Evolutionary conservation across 2,113 vertebrate genomes (phyloP).

Genomic region (Malaclemys terrapin): DNA sequence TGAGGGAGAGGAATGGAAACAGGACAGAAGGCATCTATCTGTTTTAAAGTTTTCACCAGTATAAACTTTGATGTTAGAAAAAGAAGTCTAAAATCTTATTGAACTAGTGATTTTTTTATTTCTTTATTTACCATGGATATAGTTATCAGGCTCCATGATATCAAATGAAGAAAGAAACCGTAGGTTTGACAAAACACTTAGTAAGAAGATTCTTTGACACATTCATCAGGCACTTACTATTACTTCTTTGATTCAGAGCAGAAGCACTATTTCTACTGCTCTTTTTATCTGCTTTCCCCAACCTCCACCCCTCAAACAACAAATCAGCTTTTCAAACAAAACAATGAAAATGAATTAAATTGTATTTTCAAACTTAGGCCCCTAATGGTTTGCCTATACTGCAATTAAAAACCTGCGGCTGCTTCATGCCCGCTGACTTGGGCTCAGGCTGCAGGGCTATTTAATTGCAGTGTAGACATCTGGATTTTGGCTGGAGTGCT

Average conservation of each 20-base stretch:
- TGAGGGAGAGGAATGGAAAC: background rate
- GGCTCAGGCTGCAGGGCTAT: background rate
- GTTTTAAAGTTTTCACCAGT: background rate
- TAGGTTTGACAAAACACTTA: background rate
- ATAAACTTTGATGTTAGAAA: background rate
- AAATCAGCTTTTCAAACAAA: background rate
- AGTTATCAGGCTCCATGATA: background rate
- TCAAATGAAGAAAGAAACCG: background rate
- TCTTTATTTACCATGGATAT: background rate
- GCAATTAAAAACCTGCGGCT: too few relatives aligned
- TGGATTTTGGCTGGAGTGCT: too few relatives aligned
- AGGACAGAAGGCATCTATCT: background rate
- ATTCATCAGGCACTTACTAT: background rate
- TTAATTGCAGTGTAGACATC: too few relatives aligned
- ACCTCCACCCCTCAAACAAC: background rate
- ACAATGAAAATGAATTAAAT: background rate
- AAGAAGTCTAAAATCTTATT: background rate
- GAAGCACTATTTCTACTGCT: background rate
- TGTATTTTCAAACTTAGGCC: background rate
- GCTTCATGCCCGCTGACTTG: background rate
- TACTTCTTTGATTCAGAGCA: background rate
- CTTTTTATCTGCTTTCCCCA: background rate
- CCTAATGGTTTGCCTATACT: too few relatives aligned
- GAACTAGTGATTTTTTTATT: background rate
- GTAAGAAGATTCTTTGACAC: background rate